Percentiles rank a stretch among this genome's conserved stretches.
Evolutionary conservation across 2,888 invertebrate genomes (phyloP).

Genomic region (Charanyca ferruginea): DNA sequence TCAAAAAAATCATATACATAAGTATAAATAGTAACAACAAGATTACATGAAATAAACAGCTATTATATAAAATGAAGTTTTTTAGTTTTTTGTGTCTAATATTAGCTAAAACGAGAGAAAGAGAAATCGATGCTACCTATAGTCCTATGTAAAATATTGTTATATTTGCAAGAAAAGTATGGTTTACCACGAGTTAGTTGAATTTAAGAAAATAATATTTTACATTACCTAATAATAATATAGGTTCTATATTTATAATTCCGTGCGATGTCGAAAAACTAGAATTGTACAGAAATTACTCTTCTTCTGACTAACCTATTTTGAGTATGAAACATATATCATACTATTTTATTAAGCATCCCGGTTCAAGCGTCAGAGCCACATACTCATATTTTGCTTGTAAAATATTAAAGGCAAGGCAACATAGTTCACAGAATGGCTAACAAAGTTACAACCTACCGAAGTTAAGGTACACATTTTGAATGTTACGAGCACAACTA

Average conservation of each 20-base stretch:
- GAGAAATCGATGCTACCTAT: neutral
- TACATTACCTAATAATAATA: too few species aligned
- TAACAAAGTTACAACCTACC: slow-evolving; percentile 35
- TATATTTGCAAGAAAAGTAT: too few species aligned
- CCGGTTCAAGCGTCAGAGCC: slow-evolving; percentile 11
- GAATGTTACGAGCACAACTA: slow-evolving; percentile 41
- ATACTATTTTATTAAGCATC: slow-evolving; percentile 13
- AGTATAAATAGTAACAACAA: slow-evolving; percentile 22
- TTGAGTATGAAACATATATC: slow-evolving; percentile 8
- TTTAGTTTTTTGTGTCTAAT: slow-evolving; percentile 5
- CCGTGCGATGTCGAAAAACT: neutral
- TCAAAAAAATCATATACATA: slow-evolving; percentile 18
- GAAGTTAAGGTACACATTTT: slow-evolving; percentile 46
- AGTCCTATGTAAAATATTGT: neutral
- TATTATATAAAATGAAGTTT: slow-evolving; percentile 11
- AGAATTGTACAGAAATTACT: neutral
- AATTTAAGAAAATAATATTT: too few species aligned
- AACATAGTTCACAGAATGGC: slow-evolving; percentile 32
- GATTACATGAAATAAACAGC: slow-evolving; percentile 23
- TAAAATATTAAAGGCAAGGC: slow-evolving; percentile 31
- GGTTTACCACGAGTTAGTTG: too few species aligned
- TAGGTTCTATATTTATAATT: too few species aligned
- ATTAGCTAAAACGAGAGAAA: too few species aligned
- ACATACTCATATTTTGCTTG: slow-evolving; percentile 25
- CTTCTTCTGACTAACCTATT: neutral